Evolutionary conservation across 2,797 vertebrate genomes (phyloP), one percentile per base, ranked within the genome.

Genomic region (Microctenopoma lineatum): DNA sequence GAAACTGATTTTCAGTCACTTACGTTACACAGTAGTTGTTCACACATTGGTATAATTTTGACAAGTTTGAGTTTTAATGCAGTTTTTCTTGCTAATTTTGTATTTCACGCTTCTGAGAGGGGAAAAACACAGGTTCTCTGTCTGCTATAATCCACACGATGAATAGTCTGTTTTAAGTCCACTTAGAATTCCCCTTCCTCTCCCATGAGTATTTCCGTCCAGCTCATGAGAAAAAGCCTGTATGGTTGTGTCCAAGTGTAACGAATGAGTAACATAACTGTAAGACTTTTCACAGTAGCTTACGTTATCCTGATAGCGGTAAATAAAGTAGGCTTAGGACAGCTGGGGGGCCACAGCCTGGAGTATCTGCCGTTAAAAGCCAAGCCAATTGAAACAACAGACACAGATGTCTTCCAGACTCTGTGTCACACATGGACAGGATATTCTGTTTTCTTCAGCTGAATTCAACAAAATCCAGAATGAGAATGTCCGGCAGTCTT

Each of bases 151-250:
- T 72, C 75, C 50, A 32, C 44, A 66, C 56, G 41, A 59, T 65
- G 59, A 80, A 50, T 46, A 47, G 27, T 1, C 25, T 8, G 4
- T 14, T 32, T 7, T 44, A 25, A 51, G 7, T 65, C 21, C 32
- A 36, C 16, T 58, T 38, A 76, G 69, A 88, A 84, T 80, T 87
- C 48, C 87, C 84, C 85, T 70, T 75, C 46, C 25, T 69, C 25
- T 29, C 7, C 39, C 39, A 7, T 38, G 2, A 41, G 32, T 34
- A 2, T 1, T 29, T 4, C 41, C 27, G 25, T 48, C 12, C 29
- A 7, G 50, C 5, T 32, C 7, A 26, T 69, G 5, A 59, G 21
- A 4, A 46, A 38, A 34, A 15, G 16, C 59, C 7, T 15, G 15
- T 41, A 3, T 36, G 7, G 46, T 4, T 53, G 13, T 32, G 56